A percentile compares a stretch with the other conserved stretches of the same genome.
phyloP scores from a whole-genome alignment of 2,797 vertebrate species.

The Premnoplex brunnescens region DNA sequence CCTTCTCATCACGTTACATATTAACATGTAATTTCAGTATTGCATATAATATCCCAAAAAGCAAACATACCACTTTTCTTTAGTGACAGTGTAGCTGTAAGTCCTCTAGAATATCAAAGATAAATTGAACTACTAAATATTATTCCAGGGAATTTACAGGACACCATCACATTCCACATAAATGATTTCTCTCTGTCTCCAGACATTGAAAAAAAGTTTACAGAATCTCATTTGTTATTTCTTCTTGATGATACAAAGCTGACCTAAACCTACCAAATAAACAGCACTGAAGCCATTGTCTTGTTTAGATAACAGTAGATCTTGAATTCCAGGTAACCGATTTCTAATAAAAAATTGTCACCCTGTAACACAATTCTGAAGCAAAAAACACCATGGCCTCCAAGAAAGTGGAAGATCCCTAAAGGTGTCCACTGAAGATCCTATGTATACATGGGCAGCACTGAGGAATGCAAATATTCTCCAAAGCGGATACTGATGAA shows the following conservation, averaged over 20 bases:
- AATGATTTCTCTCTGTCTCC: background rate
- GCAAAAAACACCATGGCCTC: background rate
- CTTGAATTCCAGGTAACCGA: background rate
- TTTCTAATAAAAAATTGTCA: background rate
- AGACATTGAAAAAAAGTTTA: background rate
- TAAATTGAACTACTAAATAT: background rate
- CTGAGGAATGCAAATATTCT: background rate
- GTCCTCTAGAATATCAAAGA: background rate
- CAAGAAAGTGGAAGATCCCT: background rate
- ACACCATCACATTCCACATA: background rate
- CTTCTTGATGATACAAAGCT: rapidly evolving
- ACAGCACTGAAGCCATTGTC: background rate
- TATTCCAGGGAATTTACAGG: background rate
- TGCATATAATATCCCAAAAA: background rate
- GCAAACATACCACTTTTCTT: background rate
- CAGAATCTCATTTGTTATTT: background rate
- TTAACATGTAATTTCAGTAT: background rate
- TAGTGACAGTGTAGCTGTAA: background rate
- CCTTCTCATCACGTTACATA: background rate
- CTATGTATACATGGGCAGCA: rapidly evolving
- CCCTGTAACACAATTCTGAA: background rate
- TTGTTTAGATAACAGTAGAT: background rate
- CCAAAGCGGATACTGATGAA: background rate
- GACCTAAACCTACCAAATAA: background rate
- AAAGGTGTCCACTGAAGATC: background rate